These are phyloP conservation scores for Sarcophaga bullata DNA, from an alignment of 1,140 invertebrate genomes.

Conservation along the genomic window DNA sequence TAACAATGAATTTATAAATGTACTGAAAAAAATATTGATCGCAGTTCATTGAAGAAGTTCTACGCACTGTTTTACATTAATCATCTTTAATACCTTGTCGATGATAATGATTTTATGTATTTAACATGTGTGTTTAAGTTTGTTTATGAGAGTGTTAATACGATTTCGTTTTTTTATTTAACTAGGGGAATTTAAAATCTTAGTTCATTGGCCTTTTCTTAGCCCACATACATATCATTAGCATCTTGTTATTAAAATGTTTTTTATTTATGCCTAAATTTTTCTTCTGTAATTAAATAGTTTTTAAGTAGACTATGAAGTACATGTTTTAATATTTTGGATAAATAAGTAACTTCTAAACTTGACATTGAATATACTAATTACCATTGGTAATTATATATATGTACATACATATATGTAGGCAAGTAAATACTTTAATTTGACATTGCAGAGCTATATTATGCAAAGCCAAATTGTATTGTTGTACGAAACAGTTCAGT, in stretches of 20 bases:
- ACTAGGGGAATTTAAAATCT: background rate
- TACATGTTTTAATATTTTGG: background rate
- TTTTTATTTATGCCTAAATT: background rate
- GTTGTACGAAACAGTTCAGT: too few relatives aligned
- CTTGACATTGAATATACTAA: background rate
- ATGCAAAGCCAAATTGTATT: too few relatives aligned
- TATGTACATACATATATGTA: too few relatives aligned
- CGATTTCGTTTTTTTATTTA: background rate
- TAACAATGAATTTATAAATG: background rate
- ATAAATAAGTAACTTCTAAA: background rate
- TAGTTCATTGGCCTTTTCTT: conserved; percentile 2
- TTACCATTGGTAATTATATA: too few relatives aligned
- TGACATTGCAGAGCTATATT: too few relatives aligned
- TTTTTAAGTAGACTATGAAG: too few relatives aligned
- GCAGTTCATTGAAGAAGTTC: too few relatives aligned
- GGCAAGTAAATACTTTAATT: too few relatives aligned
- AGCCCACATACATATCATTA: background rate
- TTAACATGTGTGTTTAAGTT: conserved; percentile 3
- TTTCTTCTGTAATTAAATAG: too few relatives aligned
- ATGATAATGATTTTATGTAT: background rate
- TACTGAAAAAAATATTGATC: background rate
- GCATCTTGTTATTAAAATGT: conserved; percentile 4
- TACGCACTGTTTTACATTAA: background rate
- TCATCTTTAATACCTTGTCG: background rate
- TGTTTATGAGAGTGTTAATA: background rate